Evolutionary conservation across 1,140 invertebrate species (phyloP).

Genomic region (Lithobius niger): DNA sequence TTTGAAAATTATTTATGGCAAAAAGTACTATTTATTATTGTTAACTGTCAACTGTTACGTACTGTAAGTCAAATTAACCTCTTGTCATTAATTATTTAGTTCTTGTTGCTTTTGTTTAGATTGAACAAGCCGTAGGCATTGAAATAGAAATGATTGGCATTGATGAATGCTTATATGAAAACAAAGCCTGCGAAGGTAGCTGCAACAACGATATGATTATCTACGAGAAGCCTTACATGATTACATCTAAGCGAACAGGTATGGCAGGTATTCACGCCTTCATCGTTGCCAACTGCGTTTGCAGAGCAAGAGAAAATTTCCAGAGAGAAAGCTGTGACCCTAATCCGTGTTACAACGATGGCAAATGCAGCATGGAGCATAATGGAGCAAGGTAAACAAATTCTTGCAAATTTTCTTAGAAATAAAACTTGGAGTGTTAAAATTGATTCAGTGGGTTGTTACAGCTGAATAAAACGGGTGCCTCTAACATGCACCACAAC

Average conservation of each 20-base stretch:
- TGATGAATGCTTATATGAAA: slow-evolving; percentile 52
- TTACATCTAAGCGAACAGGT: slow-evolving; percentile 77
- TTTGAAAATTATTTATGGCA: too few relatives aligned
- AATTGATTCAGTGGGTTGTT: too few relatives aligned
- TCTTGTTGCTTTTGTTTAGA: slow-evolving; percentile 26
- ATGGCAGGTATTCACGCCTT: slow-evolving; percentile 75
- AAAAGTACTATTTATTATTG: too few relatives aligned
- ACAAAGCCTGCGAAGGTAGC: slow-evolving; percentile 39
- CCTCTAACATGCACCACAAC: too few relatives aligned
- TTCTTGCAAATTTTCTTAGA: too few relatives aligned
- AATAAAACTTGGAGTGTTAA: too few relatives aligned
- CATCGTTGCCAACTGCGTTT: slow-evolving; percentile 53
- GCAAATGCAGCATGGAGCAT: slow-evolving; percentile 24
- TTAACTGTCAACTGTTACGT: too few relatives aligned
- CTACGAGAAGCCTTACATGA: slow-evolving; percentile 52
- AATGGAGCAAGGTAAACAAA: slow-evolving; percentile 12
- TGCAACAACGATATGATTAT: slow-evolving; percentile 57
- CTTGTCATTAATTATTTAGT: background rate
- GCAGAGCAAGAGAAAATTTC: slow-evolving; percentile 24
- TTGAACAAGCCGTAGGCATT: slow-evolving; percentile 53
- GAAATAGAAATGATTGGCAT: slow-evolving; percentile 72
- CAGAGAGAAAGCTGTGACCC: slow-evolving; percentile 20
- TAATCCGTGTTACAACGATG: slow-evolving; percentile 34
- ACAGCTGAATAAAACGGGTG: too few relatives aligned
- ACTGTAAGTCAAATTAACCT: background rate